Evolutionary conservation across 2,797 vertebrate genomes (phyloP), one percentile per base, ranked within the genome.

Genomic region (Channallabes apus): DNA sequence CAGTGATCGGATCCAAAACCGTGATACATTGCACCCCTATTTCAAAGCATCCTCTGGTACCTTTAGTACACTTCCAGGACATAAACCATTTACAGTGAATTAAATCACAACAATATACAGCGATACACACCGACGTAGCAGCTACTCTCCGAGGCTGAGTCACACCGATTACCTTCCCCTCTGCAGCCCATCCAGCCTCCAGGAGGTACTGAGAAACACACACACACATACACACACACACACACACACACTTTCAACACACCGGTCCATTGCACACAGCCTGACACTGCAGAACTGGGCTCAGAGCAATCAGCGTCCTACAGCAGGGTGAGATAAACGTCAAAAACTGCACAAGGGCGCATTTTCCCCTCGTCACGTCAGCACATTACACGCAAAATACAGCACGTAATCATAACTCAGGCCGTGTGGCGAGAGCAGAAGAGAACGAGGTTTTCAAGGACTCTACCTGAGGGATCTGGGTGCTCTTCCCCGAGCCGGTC

Each of bases 401-500:
- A 18, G 27, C 7, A 15, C 2, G 5, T 1, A 15, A 0, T 24
- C 56, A 35, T 38, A 14, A 59, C 3, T 59, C 72, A 18, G 69
- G 38, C 5, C 46, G 6, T 75, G 72, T 17, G 27, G n/a, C n/a
- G 51, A 56, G 15, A 77, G 8, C 75, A 32, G 54, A 77, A 32
- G 54, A 35, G 46, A 14, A 75, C 12, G 2, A 29, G 46, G 18
- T 29, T 17, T 75, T 35, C 17, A 35, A 2, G 1, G 0, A 15
- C 91, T 90, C 41, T 54, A 99, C 98, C 92, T 99, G 98, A 67
- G 98, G 98, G 90, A 99, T 96, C 93, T 99, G 98, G 0, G 98
- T 99, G 83, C 96, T 99, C 88, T 99, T 99, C 71, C 98, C 98
- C 91, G 97, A 98, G 90, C 98, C 98, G 0, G 98, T 99, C 95